Conservation (phyloP, 2,113 vertebrate genomes). For the Calidris pugnax region DNA sequence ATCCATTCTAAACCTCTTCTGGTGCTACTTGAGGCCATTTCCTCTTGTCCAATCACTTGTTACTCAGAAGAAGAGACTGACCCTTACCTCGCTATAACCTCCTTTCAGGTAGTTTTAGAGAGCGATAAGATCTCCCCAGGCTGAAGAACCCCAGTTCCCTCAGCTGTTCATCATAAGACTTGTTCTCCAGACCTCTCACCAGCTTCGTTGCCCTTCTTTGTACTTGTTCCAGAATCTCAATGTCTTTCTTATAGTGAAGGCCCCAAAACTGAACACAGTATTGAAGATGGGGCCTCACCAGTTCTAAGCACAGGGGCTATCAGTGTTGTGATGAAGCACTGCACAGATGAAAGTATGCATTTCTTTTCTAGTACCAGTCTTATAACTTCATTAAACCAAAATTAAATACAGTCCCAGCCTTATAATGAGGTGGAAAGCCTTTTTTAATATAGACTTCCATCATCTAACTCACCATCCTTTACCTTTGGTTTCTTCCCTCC, state of each 20-base stretch:
- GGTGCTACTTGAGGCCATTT: background rate
- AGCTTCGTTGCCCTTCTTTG: background rate
- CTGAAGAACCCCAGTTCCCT: background rate
- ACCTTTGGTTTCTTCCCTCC: background rate
- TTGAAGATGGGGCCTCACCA: background rate
- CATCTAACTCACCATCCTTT: background rate
- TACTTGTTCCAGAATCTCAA: background rate
- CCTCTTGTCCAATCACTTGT: background rate
- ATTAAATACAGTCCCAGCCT: background rate
- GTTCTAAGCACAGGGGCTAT: background rate
- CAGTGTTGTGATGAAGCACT: background rate
- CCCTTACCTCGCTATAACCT: background rate
- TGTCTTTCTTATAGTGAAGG: background rate
- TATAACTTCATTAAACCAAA: background rate
- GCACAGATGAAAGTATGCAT: background rate
- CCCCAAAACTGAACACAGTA: background rate
- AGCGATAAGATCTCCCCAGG: background rate
- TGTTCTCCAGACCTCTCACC: background rate
- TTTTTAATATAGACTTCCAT: background rate
- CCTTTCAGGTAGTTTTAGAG: background rate
- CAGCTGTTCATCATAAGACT: background rate
- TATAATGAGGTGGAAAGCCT: background rate
- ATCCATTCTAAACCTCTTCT: background rate
- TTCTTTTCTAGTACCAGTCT: background rate
- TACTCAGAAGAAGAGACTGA: background rate